These are phyloP conservation scores for Poeciliopsis turneri DNA, from an alignment of 2,797 vertebrate species.

Conservation along the genomic window DNA sequence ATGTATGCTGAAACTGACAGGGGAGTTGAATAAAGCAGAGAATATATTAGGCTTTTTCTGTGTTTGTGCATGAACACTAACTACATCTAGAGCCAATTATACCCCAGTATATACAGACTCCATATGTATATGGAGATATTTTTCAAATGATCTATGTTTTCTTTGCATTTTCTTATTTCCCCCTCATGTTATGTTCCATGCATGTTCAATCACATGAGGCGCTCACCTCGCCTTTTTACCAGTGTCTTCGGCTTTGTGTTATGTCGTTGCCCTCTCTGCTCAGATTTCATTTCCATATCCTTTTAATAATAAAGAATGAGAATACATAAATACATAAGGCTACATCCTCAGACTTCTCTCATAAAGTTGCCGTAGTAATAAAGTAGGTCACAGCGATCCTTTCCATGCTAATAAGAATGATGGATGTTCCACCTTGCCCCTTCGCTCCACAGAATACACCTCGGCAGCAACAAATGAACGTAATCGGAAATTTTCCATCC, in stretches of 20 bases:
- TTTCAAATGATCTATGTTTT: constrained; percentile 8
- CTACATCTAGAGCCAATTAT: background rate
- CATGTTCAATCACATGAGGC: constrained; percentile 16
- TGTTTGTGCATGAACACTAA: background rate
- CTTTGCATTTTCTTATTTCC: constrained; percentile 20
- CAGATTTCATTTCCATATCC: constrained; percentile 40
- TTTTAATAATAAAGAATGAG: constrained; percentile 54
- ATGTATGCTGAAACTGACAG: background rate
- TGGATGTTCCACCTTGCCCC: constrained; percentile 13
- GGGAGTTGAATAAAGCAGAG: background rate
- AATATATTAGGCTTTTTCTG: background rate
- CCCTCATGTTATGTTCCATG: background rate
- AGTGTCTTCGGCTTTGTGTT: background rate
- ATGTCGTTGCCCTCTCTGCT: background rate
- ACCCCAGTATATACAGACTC: background rate
- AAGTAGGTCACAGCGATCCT: constrained; percentile 42
- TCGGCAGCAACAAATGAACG: constrained; percentile 16
- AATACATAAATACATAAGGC: constrained; percentile 37
- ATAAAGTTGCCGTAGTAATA: constrained; percentile 42
- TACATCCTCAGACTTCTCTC: background rate
- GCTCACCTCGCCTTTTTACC: constrained; percentile 16
- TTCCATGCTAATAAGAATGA: constrained; percentile 48
- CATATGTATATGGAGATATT: background rate
- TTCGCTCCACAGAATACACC: constrained; percentile 18
- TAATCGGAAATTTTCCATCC: constrained; percentile 21